Evolutionary conservation across 2,888 invertebrate species (phyloP).

Genomic region (Exephanes ischioxanthus): DNA sequence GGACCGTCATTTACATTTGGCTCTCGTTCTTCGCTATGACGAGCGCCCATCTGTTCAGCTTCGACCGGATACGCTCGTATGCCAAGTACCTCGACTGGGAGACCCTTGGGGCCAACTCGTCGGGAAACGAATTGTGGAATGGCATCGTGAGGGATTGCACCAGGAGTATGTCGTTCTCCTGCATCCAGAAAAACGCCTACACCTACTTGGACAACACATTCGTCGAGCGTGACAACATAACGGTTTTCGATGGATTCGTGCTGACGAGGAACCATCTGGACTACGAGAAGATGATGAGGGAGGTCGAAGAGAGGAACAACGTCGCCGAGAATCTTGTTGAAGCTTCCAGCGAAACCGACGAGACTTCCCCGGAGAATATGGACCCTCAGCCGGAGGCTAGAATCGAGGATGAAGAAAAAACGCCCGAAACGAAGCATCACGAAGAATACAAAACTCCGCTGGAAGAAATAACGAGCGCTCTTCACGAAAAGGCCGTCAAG

Average conservation of each 20-base stretch:
- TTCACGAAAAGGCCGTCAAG: constrained; percentile 90
- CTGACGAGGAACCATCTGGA: constrained; percentile 89
- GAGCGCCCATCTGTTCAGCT: constrained; percentile 75
- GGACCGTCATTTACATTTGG: constrained; percentile 51
- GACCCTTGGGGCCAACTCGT: constrained; percentile 79
- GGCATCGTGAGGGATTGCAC: constrained; percentile 91
- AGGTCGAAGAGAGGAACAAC: constrained; percentile 72
- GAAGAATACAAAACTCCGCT: constrained; percentile 86
- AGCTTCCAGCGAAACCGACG: constrained; percentile 75
- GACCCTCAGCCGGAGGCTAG: constrained; percentile 74
- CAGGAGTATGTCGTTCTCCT: constrained; percentile 88
- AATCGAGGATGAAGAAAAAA: constrained; percentile 71
- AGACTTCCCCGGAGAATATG: constrained; percentile 84
- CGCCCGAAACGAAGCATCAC: constrained; percentile 71
- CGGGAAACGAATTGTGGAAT: constrained; percentile 89
- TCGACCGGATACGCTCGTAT: constrained; percentile 79
- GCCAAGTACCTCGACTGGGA: constrained; percentile 79
- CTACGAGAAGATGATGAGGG: constrained; percentile 80
- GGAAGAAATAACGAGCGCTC: constrained; percentile 90
- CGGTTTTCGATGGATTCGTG: constrained; percentile 88
- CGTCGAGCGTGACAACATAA: constrained; percentile 88
- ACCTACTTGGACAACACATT: constrained; percentile 90
- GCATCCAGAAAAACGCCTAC: constrained; percentile 92
- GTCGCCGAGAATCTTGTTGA: constrained; percentile 79
- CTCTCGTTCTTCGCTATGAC: constrained; percentile 59